phyloP scores from a whole-genome alignment of 2,797 vertebrate genomes.

The Nothura maculosa region DNA sequence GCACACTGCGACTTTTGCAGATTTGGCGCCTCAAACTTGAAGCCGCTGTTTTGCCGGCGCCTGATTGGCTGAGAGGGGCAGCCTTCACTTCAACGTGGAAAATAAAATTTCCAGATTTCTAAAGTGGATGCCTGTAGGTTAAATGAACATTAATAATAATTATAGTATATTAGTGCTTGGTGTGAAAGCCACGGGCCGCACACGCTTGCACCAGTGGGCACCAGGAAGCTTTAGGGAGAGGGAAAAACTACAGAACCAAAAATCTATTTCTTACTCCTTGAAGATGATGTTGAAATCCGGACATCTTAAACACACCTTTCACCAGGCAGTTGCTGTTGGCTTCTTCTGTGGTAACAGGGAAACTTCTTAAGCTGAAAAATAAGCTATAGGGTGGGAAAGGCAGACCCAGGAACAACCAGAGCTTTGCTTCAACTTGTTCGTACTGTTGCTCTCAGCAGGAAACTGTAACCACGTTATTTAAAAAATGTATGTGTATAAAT shows the following conservation, averaged over 20 bases:
- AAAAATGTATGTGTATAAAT: too few species aligned
- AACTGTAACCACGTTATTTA: not conserved
- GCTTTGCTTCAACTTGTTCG: not conserved
- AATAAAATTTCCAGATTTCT: not conserved
- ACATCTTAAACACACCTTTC: not conserved
- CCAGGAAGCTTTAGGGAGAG: not conserved
- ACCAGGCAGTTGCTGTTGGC: not conserved
- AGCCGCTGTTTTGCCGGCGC: too few species aligned
- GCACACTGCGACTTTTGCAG: too few species aligned
- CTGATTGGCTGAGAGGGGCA: too few species aligned
- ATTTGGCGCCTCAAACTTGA: too few species aligned
- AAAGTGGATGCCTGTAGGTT: not conserved
- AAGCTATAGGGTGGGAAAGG: too few species aligned
- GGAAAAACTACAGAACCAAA: not conserved
- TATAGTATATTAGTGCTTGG: not conserved
- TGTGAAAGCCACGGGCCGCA: not conserved
- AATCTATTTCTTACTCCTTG: not conserved
- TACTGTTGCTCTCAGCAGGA: rapidly evolving
- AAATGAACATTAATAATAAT: not conserved
- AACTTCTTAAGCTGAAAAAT: not conserved
- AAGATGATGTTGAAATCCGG: not conserved
- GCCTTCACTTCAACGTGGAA: not conserved
- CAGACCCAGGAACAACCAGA: not conserved
- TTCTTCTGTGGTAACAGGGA: not conserved
- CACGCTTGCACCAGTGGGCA: not conserved